These are phyloP conservation scores for Pangasius sanitwongsei DNA, from an alignment of 2,797 vertebrate genomes.

Conservation along the genomic window DNA sequence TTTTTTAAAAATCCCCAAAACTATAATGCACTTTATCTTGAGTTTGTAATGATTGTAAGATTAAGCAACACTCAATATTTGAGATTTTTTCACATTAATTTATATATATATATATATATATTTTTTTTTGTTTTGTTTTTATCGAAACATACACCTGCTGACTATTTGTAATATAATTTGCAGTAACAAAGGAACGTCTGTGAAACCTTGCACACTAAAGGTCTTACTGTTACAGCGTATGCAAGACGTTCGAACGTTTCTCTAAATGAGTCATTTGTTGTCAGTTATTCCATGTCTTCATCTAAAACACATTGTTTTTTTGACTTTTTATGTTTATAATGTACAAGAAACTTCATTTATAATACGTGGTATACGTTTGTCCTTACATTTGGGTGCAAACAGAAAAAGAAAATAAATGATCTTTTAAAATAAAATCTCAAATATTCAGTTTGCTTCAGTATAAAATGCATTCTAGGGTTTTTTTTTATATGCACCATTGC, in stretches of 20 bases:
- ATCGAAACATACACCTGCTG: neutral
- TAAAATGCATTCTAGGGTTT: neutral
- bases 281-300: neutral
- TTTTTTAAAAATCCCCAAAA: neutral
- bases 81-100: neutral
- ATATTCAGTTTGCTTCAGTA: neutral
- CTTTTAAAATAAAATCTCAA: neutral
- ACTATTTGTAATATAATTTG: neutral
- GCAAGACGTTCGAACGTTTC: neutral
- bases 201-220: neutral
- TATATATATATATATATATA: neutral
- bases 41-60: neutral
- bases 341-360: no score
- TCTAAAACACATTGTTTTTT: neutral
- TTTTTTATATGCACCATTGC: neutral
- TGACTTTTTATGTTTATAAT: neutral
- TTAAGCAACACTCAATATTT: neutral
- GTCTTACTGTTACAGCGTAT: neutral
- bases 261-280: neutral
- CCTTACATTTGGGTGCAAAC: neutral
- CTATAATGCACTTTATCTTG: no score
- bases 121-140: no score
- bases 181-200: neutral
- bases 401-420: neutral
- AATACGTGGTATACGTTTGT: neutral